phyloP scores from a whole-genome alignment of 2,797 vertebrate genomes.

The Pipistrellus kuhlii region DNA sequence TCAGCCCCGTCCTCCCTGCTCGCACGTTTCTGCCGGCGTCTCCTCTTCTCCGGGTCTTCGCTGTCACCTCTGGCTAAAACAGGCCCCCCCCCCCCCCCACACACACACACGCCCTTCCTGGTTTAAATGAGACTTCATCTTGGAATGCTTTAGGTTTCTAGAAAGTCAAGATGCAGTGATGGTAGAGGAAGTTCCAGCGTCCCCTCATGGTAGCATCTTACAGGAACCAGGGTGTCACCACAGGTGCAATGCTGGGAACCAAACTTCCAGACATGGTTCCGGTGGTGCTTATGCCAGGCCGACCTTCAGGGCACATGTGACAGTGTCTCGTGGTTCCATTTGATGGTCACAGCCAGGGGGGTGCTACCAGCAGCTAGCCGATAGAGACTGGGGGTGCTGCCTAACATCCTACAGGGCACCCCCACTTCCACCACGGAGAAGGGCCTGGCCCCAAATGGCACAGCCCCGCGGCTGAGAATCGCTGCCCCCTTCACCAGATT shows the following conservation, averaged over 20 bases:
- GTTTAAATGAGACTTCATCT: background rate
- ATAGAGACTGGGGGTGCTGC: background rate
- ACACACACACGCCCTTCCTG: fast-evolving
- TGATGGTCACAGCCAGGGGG: background rate
- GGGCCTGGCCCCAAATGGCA: fast-evolving
- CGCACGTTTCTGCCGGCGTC: background rate
- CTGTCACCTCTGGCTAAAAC: background rate
- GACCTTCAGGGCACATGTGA: background rate
- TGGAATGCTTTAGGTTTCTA: background rate
- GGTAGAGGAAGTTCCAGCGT: background rate
- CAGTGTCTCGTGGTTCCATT: background rate
- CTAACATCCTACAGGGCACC: fast-evolving
- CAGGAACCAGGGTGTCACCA: background rate
- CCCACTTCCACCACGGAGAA: background rate
- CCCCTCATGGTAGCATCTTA: fast-evolving
- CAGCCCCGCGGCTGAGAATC: background rate
- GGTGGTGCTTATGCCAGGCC: background rate
- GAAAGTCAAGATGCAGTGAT: background rate
- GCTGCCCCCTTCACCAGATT: background rate
- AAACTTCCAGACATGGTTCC: background rate
- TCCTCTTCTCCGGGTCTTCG: background rate
- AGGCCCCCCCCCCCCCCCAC: background rate
- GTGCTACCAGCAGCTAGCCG: background rate
- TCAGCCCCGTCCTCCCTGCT: background rate
- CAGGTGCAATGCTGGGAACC: fast-evolving